These are phyloP conservation scores for Notolepis coatsorum DNA, from an alignment of 2,797 vertebrate species.

Conservation along the genomic window DNA sequence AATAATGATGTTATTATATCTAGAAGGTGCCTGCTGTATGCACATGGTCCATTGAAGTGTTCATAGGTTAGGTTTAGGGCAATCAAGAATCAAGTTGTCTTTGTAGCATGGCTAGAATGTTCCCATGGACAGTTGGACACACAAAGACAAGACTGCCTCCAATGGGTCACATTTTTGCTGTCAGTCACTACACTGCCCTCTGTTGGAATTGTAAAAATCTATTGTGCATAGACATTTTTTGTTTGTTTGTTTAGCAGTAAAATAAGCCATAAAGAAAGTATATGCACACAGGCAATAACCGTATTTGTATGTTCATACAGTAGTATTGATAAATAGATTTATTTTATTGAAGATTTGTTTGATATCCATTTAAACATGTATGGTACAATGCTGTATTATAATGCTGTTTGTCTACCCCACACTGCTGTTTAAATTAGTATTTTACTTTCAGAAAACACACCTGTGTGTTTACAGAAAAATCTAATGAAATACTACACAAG, in stretches of 20 bases:
- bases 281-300: not conserved
- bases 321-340: slow-evolving; percentile 6
- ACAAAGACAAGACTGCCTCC: slow-evolving; percentile 6
- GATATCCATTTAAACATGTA: slow-evolving; percentile 28
- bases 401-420: slow-evolving; percentile 46
- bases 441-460: slow-evolving; percentile 22
- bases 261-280: not conserved
- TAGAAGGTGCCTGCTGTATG: not conserved
- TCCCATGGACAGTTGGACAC: slow-evolving; percentile 10
- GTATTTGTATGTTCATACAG: not conserved
- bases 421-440: slow-evolving; percentile 25
- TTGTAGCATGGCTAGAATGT: not conserved
- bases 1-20: not conserved
- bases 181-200: slow-evolving; percentile 24
- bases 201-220: slow-evolving; percentile 53
- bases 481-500: not conserved
- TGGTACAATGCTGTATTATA: slow-evolving; percentile 30
- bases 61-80: not conserved
- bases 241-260: slow-evolving; percentile 21
- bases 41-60: not conserved
- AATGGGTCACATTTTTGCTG: slow-evolving; percentile 29
- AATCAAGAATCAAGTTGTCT: slow-evolving; percentile 7
- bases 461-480: slow-evolving; percentile 26
- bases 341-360: slow-evolving; percentile 29
- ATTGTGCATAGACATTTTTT: slow-evolving; percentile 44